A percentile compares a stretch with the other conserved stretches of the same genome.
Evolutionary conservation across 2,113 vertebrate genomes (phyloP).

Genomic region (Ivindomyrus marchei): DNA sequence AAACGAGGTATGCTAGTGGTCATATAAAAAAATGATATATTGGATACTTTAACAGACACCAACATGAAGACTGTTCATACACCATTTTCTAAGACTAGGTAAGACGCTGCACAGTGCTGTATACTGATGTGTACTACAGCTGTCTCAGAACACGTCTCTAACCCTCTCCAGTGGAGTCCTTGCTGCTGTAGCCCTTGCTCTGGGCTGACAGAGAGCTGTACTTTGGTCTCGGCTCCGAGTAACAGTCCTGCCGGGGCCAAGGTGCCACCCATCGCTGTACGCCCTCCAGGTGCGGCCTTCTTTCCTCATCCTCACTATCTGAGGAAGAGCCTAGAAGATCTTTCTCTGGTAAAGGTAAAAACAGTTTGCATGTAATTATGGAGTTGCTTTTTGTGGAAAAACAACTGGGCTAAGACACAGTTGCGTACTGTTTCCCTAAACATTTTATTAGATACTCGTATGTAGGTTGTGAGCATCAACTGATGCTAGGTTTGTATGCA

Average conservation of each 20-base stretch:
- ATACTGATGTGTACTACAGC: neutral
- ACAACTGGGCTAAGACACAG: neutral
- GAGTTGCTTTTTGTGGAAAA: neutral
- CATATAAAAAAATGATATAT: neutral
- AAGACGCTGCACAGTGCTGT: neutral
- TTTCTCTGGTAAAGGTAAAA: slow-evolving; percentile 52
- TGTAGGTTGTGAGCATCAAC: neutral
- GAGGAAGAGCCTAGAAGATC: slow-evolving; percentile 73
- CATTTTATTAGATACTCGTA: neutral
- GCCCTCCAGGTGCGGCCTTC: slow-evolving; percentile 71
- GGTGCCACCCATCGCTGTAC: slow-evolving; percentile 51
- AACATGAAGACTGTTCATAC: neutral
- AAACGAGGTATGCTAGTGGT: neutral
- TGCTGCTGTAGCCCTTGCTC: slow-evolving; percentile 82
- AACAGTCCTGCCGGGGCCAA: slow-evolving; percentile 62
- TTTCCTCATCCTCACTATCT: slow-evolving; percentile 83
- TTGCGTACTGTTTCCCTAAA: neutral
- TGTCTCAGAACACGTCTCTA: slow-evolving; percentile 39
- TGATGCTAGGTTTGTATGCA: neutral
- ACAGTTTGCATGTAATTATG: neutral
- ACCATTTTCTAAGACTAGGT: neutral
- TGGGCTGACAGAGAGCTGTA: slow-evolving; percentile 72
- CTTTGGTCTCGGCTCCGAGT: slow-evolving; percentile 73
- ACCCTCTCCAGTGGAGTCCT: slow-evolving; percentile 79
- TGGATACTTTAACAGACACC: neutral